Base-by-base conservation (phyloP, 2,888 invertebrate species). In the Palloptera scutellata region DNA sequence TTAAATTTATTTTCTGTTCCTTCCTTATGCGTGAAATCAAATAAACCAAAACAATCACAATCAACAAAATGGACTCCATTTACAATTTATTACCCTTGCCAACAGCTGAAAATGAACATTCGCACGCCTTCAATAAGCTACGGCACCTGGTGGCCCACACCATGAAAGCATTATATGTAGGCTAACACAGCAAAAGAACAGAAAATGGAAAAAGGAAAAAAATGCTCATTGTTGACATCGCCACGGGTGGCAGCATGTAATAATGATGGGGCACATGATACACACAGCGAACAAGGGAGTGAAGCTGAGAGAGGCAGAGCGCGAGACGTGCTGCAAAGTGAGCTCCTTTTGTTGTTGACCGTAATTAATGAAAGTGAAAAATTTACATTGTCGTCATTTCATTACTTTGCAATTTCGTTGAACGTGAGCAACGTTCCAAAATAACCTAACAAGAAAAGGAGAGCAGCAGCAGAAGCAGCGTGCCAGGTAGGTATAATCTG, bases 341-440 rank as follows among this genome's bases (percentile, higher is more conserved):
- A 15, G 3, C 48, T 15, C 48, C 48, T 48, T 48, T 13, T 55
- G 63, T n/a, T 48, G 41, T 48, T 58, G 64, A 51, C 58, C 67
- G 59, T 67, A 67, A 67, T 67, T 67, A 67, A 67, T 67, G 67
- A 40, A 67, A 63, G 60, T 63, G 67, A 63, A 63, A 67, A 63
- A 67, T 67, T 67, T 63, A 59, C 67, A 63, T 59, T 61, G 58
- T 57, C 61, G 61, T 66, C 66, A 66, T 61, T 66, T 66, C 66
- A 66, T 66, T 66, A 66, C 61, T 61, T 66, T 61, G 66, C 66
- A 66, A 61, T 62, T 66, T 61, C 42, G 40, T 12, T 15, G 61
- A 42, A 66, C 58, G 51, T 64, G 64, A 57, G 60, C 30, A 17
- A 60, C 17, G 1, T 41, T 43, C 10, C 48, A 48, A 48, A 2